A percentile compares a stretch with the other conserved stretches of the same genome.
These are phyloP conservation scores for Lepeophtheirus nordmannii DNA, from an alignment of 2,888 invertebrate species.

Conservation along the genomic window DNA sequence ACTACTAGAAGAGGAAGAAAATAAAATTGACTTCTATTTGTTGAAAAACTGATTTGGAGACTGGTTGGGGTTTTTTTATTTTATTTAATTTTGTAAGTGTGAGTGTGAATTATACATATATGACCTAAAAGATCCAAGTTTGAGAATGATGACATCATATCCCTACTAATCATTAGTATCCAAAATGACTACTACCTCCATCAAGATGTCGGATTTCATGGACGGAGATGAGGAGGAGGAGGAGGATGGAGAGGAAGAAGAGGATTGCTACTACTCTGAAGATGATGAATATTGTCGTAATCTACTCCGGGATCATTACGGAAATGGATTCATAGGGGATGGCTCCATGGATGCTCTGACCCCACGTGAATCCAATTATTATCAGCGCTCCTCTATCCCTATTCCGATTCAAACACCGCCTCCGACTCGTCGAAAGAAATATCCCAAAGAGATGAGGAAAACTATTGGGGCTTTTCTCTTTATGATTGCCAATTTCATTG, in stretches of 20 bases:
- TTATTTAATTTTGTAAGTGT: too few relatives aligned
- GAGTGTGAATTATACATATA: too few relatives aligned
- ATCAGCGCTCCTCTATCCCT: neutral
- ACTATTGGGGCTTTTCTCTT: neutral
- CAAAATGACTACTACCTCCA: neutral
- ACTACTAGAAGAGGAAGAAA: too few relatives aligned
- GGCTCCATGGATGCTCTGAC: neutral
- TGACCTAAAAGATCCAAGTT: too few relatives aligned
- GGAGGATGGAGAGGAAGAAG: neutral
- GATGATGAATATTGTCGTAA: neutral
- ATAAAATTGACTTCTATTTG: too few relatives aligned
- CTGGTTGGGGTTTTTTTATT: too few relatives aligned
- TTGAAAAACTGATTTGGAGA: too few relatives aligned
- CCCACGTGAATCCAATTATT: neutral
- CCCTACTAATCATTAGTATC: too few relatives aligned
- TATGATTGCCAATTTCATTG: constrained; percentile 9
- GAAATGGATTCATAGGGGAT: neutral
- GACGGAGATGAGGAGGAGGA: neutral
- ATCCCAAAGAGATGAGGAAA: constrained; percentile 2
- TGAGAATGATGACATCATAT: too few relatives aligned
- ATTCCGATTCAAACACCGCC: neutral
- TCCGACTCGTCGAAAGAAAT: neutral
- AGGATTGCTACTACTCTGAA: neutral
- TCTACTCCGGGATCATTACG: neutral
- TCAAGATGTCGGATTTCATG: neutral